These are phyloP conservation scores for Gila orcuttii DNA, from an alignment of 2,113 vertebrate genomes.

Conservation along the genomic window DNA sequence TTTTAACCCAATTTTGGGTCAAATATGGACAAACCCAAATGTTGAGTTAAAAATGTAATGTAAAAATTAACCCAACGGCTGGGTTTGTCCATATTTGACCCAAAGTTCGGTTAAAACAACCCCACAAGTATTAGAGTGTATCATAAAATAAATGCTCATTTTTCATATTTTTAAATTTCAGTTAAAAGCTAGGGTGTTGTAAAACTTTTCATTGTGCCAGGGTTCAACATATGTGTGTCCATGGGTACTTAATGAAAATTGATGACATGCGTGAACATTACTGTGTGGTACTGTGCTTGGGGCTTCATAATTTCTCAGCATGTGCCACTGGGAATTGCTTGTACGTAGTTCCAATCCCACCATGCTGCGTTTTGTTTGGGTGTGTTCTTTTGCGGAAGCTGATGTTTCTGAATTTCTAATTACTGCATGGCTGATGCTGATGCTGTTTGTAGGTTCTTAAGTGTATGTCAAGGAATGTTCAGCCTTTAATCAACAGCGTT, in stretches of 20 bases:
- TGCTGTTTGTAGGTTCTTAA: constrained; percentile 67
- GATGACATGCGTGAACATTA: not conserved
- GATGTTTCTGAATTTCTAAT: constrained; percentile 73
- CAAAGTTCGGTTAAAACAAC: too few species aligned
- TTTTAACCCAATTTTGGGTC: too few species aligned
- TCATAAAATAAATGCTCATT: not conserved
- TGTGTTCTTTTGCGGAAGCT: constrained; percentile 69
- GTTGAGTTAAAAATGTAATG: too few species aligned
- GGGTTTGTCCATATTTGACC: too few species aligned
- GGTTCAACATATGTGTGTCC: not conserved
- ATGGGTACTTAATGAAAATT: not conserved
- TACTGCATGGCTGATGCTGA: constrained; percentile 60
- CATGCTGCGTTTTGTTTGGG: constrained; percentile 49
- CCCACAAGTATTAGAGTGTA: too few species aligned
- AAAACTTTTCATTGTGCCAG: not conserved
- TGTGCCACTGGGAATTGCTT: constrained; percentile 19
- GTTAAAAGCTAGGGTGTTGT: not conserved
- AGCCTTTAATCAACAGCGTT: constrained; percentile 75
- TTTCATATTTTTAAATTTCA: not conserved
- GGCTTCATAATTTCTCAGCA: constrained; percentile 16
- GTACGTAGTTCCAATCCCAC: not conserved
- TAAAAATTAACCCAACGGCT: too few species aligned
- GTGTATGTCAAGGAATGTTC: constrained; percentile 59
- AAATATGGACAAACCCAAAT: too few species aligned
- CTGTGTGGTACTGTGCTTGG: not conserved